Conservation (phyloP, 2,797 vertebrate genomes). For the Anas acuta region DNA sequence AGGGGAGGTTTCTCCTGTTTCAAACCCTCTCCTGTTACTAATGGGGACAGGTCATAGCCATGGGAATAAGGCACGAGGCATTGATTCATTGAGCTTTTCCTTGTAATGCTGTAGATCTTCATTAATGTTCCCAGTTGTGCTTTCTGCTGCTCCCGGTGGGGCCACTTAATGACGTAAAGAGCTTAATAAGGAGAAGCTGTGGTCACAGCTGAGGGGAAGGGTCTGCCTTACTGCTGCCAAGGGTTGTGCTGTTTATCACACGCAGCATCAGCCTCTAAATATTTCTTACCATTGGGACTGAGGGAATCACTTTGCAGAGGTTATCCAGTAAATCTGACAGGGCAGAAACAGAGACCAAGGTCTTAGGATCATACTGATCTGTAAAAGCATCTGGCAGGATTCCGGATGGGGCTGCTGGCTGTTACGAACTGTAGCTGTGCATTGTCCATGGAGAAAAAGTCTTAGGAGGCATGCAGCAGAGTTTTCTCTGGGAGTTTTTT, state of each 20-base stretch:
- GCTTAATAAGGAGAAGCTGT: conserved; percentile 49
- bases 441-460: not conserved
- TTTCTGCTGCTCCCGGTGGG: conserved; percentile 38
- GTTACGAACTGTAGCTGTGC: not conserved
- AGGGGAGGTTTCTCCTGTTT: conserved; percentile 3
- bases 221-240: not conserved
- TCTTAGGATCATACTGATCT: not conserved
- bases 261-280: not conserved
- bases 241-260: not conserved
- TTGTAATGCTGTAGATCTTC: conserved; percentile 73
- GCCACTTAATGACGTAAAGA: conserved; percentile 57
- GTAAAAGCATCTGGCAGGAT: not conserved
- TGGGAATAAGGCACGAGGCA: not conserved
- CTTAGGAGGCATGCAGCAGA: not conserved
- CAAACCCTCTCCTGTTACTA: conserved; percentile 42
- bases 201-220: conserved; percentile 25
- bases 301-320: not conserved
- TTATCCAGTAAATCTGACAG: conserved; percentile 15
- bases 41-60: conserved; percentile 46
- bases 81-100: conserved; percentile 68
- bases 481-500: not conserved
- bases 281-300: not conserved
- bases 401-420: not conserved
- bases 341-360: not conserved
- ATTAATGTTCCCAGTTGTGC: conserved; percentile 55